Percentiles rank a stretch among this genome's conserved stretches.
phyloP scores from a whole-genome alignment of 2,797 vertebrate genomes.

The Cirrhinus mrigala region DNA sequence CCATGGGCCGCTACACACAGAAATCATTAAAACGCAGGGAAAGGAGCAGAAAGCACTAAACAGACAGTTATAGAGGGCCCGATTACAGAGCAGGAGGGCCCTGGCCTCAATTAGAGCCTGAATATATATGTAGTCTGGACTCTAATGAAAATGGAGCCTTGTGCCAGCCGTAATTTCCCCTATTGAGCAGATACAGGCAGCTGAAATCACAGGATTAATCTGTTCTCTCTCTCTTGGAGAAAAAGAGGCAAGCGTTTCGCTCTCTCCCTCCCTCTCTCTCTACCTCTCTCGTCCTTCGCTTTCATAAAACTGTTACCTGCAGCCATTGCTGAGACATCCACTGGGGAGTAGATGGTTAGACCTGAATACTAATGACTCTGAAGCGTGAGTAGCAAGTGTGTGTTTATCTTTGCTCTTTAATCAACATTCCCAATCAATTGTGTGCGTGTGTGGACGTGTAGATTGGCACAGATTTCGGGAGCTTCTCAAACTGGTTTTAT shows the following conservation, averaged over 20 bases:
- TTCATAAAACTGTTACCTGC: constrained; percentile 52
- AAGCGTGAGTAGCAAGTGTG: constrained; percentile 10
- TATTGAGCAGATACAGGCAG: constrained; percentile 56
- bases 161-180: constrained; percentile 68
- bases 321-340: constrained; percentile 49
- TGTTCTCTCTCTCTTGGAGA: constrained; percentile 70
- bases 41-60: constrained; percentile 62
- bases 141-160: constrained; percentile 79
- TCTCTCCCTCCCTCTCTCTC: constrained; percentile 45
- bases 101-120: constrained; percentile 79
- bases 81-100: constrained; percentile 79
- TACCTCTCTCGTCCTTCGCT: constrained; percentile 23
- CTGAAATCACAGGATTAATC: constrained; percentile 76
- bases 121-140: constrained; percentile 76
- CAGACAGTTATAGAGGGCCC: constrained; percentile 79
- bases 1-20: constrained; percentile 45
- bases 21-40: constrained; percentile 54
- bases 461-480: constrained; percentile 5
- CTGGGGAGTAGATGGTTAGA: constrained; percentile 39
- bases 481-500: constrained; percentile 22
- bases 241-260: constrained; percentile 68
- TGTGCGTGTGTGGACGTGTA: background rate
- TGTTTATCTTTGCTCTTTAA: constrained; percentile 50
- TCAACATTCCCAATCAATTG: constrained; percentile 29
- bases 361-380: constrained; percentile 45